A percentile compares a stretch with the other conserved stretches of the same genome.
Evolutionary conservation across 37 sponge, comb jelly and placozoan species (phyloP).

Genomic region (Amphimedon queenslandica): DNA sequence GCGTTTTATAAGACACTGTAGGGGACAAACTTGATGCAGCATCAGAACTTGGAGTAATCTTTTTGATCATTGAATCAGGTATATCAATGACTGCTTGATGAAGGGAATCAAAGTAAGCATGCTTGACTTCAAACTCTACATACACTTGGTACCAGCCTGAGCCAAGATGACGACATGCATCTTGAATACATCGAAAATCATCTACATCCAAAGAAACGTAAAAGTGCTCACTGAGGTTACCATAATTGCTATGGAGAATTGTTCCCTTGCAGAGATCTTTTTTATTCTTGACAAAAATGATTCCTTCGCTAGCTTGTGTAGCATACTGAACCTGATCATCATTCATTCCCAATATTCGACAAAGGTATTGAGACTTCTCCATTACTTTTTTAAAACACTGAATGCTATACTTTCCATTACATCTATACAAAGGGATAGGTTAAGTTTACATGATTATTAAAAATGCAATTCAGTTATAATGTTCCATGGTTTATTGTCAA

Average conservation of each 20-base stretch:
- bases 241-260: constrained; percentile 17
- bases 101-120: constrained; percentile 28
- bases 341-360: constrained; percentile 16
- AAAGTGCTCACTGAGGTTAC: constrained; percentile 9
- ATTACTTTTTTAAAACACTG: constrained; percentile 7
- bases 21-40: neutral
- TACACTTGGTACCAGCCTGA: neutral
- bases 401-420: constrained; percentile 33
- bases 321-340: constrained; percentile 42
- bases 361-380: too few relatives aligned
- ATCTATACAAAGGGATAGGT: constrained; percentile 3
- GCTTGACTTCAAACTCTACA: constrained; percentile 34
- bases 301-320: constrained; percentile 24
- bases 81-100: neutral
- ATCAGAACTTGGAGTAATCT: neutral
- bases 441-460: neutral
- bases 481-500: too few relatives aligned
- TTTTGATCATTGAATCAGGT: neutral
- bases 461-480: constrained; percentile 4
- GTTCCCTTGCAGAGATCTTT: neutral
- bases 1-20: neutral
- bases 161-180: neutral
- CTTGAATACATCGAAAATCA: neutral
- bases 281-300: neutral
- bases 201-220: constrained; percentile 12